phyloP scores from a whole-genome alignment of 2,888 invertebrate genomes.

The Trissolcus japonicus region DNA sequence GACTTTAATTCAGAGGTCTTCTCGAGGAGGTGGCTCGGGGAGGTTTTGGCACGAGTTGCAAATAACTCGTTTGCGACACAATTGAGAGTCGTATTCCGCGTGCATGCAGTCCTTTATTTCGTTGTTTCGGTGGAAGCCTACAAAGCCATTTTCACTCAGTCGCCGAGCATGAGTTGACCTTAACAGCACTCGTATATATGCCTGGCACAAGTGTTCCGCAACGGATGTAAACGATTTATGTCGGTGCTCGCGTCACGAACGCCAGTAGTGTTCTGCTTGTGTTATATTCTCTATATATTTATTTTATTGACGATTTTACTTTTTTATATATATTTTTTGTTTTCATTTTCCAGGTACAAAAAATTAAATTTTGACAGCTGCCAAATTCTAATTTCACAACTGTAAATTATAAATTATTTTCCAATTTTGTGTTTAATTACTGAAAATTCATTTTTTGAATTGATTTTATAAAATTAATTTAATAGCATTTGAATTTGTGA shows the following conservation, averaged over 20 bases:
- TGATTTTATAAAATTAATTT: too few relatives aligned
- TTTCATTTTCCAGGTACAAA: too few relatives aligned
- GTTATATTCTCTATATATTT: too few relatives aligned
- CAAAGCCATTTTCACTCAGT: conserved; percentile 38
- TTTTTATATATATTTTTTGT: too few relatives aligned
- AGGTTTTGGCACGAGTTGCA: conserved; percentile 31
- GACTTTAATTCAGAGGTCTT: conserved; percentile 3
- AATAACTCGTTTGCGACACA: conserved; percentile 32
- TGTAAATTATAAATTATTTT: too few relatives aligned
- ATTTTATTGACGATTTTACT: too few relatives aligned
- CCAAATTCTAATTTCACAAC: too few relatives aligned
- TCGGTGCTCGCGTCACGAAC: conserved; percentile 19
- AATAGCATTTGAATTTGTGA: too few relatives aligned
- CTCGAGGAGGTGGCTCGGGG: neutral
- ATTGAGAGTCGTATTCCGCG: conserved; percentile 24
- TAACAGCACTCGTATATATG: conserved; percentile 37
- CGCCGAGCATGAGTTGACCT: conserved; percentile 23
- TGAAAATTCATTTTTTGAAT: too few relatives aligned
- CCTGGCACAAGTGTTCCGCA: conserved; percentile 32
- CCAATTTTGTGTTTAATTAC: too few relatives aligned
- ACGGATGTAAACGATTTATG: conserved; percentile 48
- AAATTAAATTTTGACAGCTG: too few relatives aligned
- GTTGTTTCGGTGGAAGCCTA: conserved; percentile 31
- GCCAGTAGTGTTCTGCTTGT: conserved; percentile 1
- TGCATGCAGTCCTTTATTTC: conserved; percentile 25